Percentiles rank a stretch among this genome's conserved stretches.
These are phyloP conservation scores for Drosophila tsacasi DNA, from an alignment of 1,140 invertebrate species.

Conservation along the genomic window DNA sequence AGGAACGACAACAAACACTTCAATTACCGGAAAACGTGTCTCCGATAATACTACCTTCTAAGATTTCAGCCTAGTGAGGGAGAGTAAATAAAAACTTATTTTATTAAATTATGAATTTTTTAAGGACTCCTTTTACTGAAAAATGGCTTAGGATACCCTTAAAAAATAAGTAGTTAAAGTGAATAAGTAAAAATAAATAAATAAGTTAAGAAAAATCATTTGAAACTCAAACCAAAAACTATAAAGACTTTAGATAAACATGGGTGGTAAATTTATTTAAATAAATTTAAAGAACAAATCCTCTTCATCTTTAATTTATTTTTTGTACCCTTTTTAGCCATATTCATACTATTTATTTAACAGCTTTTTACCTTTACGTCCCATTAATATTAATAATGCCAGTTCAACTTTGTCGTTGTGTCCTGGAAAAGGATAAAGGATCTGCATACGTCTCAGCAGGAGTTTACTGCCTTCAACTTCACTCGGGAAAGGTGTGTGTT, in stretches of 20 bases:
- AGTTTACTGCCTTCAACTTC: slow-evolving; percentile 6
- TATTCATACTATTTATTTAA: slow-evolving; percentile 36
- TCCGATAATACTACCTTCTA: slow-evolving; percentile 71
- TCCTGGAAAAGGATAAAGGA: slow-evolving; percentile 51
- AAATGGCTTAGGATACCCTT: neutral
- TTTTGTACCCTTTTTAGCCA: neutral
- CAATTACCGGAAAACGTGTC: slow-evolving; percentile 81
- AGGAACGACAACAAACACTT: slow-evolving; percentile 66
- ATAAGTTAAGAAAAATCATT: neutral
- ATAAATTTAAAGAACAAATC: neutral
- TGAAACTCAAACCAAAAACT: neutral
- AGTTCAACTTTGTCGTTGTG: slow-evolving; percentile 62
- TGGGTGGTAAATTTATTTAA: too few relatives aligned
- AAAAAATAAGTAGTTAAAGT: neutral
- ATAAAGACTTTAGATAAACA: neutral
- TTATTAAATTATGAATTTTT: slow-evolving; percentile 50
- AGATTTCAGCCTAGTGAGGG: slow-evolving; percentile 38
- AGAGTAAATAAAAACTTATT: slow-evolving; percentile 77
- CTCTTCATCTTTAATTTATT: neutral
- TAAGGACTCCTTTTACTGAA: slow-evolving; percentile 10
- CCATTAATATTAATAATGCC: slow-evolving; percentile 75
- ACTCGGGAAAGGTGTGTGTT: slow-evolving; percentile 68
- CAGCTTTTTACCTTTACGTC: slow-evolving; percentile 4
- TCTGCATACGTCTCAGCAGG: slow-evolving; percentile 46
- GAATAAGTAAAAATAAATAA: too few relatives aligned